Evolutionary conservation across 2,888 invertebrate genomes (phyloP).

Genomic region (Heliconius charithonia): DNA sequence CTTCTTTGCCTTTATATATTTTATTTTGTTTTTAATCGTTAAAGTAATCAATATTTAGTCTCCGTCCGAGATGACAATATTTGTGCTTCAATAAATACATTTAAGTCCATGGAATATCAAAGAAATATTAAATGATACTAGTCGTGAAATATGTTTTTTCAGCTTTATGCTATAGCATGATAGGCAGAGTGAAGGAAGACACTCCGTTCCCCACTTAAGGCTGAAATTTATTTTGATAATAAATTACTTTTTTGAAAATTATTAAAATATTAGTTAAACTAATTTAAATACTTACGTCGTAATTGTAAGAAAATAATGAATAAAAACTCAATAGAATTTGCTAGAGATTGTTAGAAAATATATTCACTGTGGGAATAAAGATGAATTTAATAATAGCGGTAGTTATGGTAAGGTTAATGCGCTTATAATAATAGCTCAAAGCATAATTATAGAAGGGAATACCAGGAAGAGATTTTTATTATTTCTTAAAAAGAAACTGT

Average conservation of each 20-base stretch:
- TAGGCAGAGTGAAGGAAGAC: neutral
- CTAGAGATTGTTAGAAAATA: neutral
- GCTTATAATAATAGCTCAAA: neutral
- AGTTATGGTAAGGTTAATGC: no score
- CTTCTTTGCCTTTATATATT: neutral
- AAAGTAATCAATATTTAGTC: neutral
- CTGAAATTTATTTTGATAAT: no score
- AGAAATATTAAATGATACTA: no score
- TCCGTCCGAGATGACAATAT: neutral
- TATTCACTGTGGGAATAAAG: neutral
- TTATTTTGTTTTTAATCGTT: neutral
- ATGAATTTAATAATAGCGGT: neutral
- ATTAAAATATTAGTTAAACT: no score
- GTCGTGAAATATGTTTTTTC: neutral
- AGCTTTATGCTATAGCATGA: neutral
- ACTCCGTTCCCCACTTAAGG: no score
- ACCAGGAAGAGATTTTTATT: neutral
- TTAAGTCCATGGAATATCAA: no score
- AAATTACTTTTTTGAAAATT: no score
- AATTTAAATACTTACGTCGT: neutral
- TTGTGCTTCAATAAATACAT: neutral
- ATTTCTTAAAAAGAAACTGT: neutral
- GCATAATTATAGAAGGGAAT: neutral
- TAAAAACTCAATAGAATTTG: neutral
- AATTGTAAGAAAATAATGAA: neutral